A percentile compares a stretch with the other conserved stretches of the same genome.
phyloP scores from a whole-genome alignment of 2,797 vertebrate genomes.

The Thunnus albacares region DNA sequence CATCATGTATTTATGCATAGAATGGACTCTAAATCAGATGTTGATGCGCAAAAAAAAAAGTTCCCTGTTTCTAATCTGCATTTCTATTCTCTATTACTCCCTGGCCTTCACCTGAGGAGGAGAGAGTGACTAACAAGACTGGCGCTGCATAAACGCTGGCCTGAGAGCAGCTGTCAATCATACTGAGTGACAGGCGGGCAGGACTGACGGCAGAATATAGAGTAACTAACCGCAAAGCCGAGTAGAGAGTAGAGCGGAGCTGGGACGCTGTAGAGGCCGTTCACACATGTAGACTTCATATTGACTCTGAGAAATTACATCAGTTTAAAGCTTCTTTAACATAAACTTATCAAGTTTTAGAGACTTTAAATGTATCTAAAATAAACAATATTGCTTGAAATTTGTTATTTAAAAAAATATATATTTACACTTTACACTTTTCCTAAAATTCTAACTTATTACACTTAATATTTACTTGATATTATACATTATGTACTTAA shows the following conservation, averaged over 20 bases:
- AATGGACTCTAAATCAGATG: slow-evolving; percentile 87
- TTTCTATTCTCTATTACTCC: slow-evolving; percentile 83
- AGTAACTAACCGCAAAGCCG: slow-evolving; percentile 15
- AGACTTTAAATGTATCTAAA: not conserved
- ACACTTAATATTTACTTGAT: no score
- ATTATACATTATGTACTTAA: no score
- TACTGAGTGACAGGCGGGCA: slow-evolving; percentile 82
- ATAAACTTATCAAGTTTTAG: not conserved
- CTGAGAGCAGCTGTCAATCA: slow-evolving; percentile 81
- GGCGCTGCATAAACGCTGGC: slow-evolving; percentile 70
- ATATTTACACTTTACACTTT: no score
- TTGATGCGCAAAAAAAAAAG: slow-evolving; percentile 78
- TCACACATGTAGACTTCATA: not conserved
- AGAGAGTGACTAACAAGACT: slow-evolving; percentile 70
- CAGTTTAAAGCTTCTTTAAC: not conserved
- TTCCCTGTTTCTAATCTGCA: slow-evolving; percentile 85
- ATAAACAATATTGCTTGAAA: not conserved
- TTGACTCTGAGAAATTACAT: not conserved
- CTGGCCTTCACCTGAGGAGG: slow-evolving; percentile 82
- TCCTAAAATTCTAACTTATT: no score
- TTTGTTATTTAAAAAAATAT: no score
- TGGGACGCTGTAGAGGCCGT: not conserved
- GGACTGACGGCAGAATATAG: slow-evolving; percentile 55
- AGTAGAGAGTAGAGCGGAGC: not conserved
- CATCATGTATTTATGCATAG: slow-evolving; percentile 89